Conservation (phyloP, 2,888 invertebrate genomes). For the Meiosimyza decipiens region DNA sequence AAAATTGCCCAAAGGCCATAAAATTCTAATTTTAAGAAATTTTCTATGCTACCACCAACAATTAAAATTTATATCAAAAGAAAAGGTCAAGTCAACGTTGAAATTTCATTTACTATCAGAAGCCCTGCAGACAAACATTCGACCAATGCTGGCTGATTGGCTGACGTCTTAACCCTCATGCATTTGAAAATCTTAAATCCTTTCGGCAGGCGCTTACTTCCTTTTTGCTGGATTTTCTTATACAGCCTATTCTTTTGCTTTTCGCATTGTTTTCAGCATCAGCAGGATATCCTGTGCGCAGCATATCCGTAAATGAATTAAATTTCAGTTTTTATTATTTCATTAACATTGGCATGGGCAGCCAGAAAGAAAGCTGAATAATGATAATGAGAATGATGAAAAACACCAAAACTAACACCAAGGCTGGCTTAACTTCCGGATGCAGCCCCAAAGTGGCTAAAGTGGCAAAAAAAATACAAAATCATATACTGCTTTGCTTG, state of each 20-base stretch:
- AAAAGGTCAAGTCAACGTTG: conserved; percentile 61
- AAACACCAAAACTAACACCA: not conserved
- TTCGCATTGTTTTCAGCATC: conserved; percentile 1
- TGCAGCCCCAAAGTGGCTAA: conserved; percentile 13
- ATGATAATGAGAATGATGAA: not conserved
- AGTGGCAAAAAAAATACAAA: conserved; percentile 39
- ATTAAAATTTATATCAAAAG: conserved; percentile 40
- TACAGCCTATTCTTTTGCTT: not conserved
- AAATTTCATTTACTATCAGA: conserved; percentile 54
- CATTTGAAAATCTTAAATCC: conserved; percentile 14
- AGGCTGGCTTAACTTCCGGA: not conserved
- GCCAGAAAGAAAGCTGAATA: not conserved
- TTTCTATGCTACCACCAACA: conserved; percentile 34
- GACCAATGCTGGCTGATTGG: not conserved
- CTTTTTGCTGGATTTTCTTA: conserved; percentile 6
- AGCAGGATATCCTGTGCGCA: conserved; percentile 44
- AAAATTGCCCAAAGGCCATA: conserved; percentile 40
- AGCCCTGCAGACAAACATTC: conserved; percentile 44
- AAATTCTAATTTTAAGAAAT: conserved; percentile 36
- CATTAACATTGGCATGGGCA: conserved; percentile 61
- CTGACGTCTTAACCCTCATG: not conserved
- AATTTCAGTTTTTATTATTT: conserved; percentile 63
- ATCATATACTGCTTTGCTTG: not conserved
- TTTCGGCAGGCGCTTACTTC: conserved; percentile 1
- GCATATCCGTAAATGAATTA: conserved; percentile 62